These are phyloP conservation scores for Macroramphosus scolopax DNA, from an alignment of 2,797 vertebrate species.

Conservation along the genomic window DNA sequence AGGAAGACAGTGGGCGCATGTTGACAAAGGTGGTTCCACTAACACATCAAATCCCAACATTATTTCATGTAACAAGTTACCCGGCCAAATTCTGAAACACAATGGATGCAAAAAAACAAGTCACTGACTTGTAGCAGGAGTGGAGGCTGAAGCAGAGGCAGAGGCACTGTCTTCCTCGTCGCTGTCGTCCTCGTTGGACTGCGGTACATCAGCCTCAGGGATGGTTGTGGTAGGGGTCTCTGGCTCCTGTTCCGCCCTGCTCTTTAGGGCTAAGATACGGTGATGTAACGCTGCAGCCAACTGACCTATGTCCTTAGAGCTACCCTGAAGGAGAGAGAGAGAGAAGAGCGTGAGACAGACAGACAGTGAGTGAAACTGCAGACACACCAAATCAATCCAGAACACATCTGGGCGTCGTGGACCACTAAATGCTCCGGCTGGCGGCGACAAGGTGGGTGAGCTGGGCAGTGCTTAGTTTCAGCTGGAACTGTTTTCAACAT, in stretches of 20 bases:
- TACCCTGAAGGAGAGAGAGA: conserved; percentile 78
- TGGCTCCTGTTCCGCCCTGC: conserved; percentile 87
- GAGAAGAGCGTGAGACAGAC: conserved; percentile 6
- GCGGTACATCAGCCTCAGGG: conserved; percentile 84
- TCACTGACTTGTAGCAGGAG: conserved; percentile 69
- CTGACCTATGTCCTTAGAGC: conserved; percentile 96
- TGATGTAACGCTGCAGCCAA: conserved; percentile 94
- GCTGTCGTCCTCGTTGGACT: conserved; percentile 93
- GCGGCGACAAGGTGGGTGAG: too few relatives aligned
- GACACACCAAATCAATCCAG: too few relatives aligned
- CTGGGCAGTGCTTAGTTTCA: too few relatives aligned
- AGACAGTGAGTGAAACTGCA: too few relatives aligned
- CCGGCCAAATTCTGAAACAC: too few relatives aligned
- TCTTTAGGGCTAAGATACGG: conserved; percentile 92
- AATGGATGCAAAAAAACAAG: too few relatives aligned
- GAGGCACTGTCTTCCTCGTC: conserved; percentile 84
- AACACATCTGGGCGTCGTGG: too few relatives aligned
- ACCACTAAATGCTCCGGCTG: too few relatives aligned
- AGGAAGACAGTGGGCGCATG: conserved; percentile 31
- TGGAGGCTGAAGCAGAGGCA: conserved; percentile 68
- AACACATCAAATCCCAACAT: too few relatives aligned
- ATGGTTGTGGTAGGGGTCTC: conserved; percentile 76
- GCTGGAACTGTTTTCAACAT: too few relatives aligned
- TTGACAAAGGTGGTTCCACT: conserved; percentile 3
- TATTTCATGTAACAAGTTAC: too few relatives aligned